These are phyloP conservation scores for Heliconius melpomene DNA, from an alignment of 1,140 invertebrate species.

Conservation along the genomic window DNA sequence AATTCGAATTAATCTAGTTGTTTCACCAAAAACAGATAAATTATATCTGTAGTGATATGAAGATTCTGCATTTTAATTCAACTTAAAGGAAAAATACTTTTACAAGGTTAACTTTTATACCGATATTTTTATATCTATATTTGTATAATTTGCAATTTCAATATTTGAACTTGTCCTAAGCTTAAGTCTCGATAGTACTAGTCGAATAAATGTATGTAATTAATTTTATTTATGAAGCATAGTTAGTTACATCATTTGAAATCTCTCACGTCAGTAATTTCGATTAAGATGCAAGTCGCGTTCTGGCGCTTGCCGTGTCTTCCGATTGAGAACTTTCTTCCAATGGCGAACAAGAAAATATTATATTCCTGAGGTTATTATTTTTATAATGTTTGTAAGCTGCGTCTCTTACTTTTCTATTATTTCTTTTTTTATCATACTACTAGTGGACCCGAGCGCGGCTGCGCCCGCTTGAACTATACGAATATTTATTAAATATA, in stretches of 20 bases:
- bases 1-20: too few relatives aligned
- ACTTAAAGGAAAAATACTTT: too few relatives aligned
- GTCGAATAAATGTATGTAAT: neutral
- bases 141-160: neutral
- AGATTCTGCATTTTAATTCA: too few relatives aligned
- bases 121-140: neutral
- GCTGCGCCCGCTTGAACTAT: too few relatives aligned
- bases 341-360: slow-evolving; percentile 29
- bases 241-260: slow-evolving; percentile 42
- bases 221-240: slow-evolving; percentile 31
- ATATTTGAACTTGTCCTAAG: neutral
- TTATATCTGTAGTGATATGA: too few relatives aligned
- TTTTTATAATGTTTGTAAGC: neutral
- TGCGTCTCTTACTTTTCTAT: neutral
- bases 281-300: slow-evolving; percentile 40
- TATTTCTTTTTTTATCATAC: neutral
- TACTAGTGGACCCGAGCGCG: too few relatives aligned
- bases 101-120: too few relatives aligned
- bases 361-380: neutral
- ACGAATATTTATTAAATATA: too few relatives aligned
- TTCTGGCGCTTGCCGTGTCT: slow-evolving; percentile 40
- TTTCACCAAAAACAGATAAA: too few relatives aligned
- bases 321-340: slow-evolving; percentile 43
- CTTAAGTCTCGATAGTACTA: neutral
- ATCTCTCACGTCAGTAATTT: slow-evolving; percentile 45